Base-by-base conservation (phyloP, 2,113 vertebrate genomes). In the Varanus komodoensis region DNA sequence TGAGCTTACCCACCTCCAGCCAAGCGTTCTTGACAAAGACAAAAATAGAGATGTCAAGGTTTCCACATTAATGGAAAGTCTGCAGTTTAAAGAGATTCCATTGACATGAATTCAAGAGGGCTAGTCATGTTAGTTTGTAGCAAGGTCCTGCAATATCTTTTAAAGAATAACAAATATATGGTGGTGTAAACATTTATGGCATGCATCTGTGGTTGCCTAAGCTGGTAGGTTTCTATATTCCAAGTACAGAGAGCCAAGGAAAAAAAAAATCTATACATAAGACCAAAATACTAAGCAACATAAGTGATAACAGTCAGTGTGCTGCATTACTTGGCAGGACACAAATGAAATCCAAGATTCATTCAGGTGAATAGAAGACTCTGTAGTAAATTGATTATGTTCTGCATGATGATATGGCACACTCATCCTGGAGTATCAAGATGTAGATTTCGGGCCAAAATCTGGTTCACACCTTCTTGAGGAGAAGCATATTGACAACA, bases 41-140 rank as follows among this genome's bases (percentile, higher is more conserved):
- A 87, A 94, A 91, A 71, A 67, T 44, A 48, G 34, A 79, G 82
- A 75, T 34, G 15, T 93, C 92, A 86, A 52, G n/a, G 7, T 94
- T 92, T 77, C 79, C 29, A 2, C 82, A 82, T 80, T 52, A 87
- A 68, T 34, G 82, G 78, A 74, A 54, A 89, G 27, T 12, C 71
- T 48, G 23, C 77, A 90, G 88, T 84, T 90, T 71, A 93, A 89
- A 93, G 5, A 79, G 21, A 78, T 34, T 6, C 14, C n/a, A 84
- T 19, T 12, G 25, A 11, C 32, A 12, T 54, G 38, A 90, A 54
- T 89, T 78, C 32, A 17, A 29, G 8, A 79, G 23, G 44, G 44
- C 38, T 79, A 87, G 23, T 8, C 14, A 12, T 52, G 48, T 32
- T 50, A 2, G 54, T 67, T 6, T 52, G 8, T 29, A 17, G 54